Evolutionary conservation across 2,888 invertebrate species (phyloP).

Genomic region (Acanthoscelides obtectus): DNA sequence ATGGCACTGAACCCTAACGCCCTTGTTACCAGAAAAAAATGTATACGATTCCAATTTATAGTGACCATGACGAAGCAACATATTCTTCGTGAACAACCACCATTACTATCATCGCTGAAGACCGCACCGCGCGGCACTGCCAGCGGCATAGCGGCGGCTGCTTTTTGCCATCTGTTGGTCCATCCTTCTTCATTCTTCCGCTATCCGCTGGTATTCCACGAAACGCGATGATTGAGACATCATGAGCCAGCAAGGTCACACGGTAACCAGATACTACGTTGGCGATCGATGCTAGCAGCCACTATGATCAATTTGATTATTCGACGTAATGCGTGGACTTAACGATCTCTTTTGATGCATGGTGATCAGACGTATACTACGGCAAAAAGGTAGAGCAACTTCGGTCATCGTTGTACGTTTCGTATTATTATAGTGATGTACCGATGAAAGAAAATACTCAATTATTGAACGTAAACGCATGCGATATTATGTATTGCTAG

Average conservation of each 20-base stretch:
- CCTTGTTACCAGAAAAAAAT: too few relatives aligned
- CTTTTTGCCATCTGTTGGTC: neutral
- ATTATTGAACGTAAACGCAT: too few relatives aligned
- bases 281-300: neutral
- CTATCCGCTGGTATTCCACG: neutral
- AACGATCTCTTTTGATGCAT: neutral
- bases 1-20: too few relatives aligned
- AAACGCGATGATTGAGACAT: constrained; percentile 29
- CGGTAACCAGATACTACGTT: neutral
- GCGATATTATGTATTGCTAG: too few relatives aligned
- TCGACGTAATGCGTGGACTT: neutral
- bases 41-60: too few relatives aligned
- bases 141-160: neutral
- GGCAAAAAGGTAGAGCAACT: neutral
- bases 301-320: neutral
- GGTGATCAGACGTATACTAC: neutral
- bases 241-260: constrained; percentile 19
- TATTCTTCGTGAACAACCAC: neutral
- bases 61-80: too few relatives aligned
- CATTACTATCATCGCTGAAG: neutral
- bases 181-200: neutral
- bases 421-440: too few relatives aligned
- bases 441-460: too few relatives aligned
- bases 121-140: neutral
- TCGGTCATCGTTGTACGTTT: too few relatives aligned